Base-by-base conservation (phyloP, 2,888 invertebrate species). In the Heliconius cydno region DNA sequence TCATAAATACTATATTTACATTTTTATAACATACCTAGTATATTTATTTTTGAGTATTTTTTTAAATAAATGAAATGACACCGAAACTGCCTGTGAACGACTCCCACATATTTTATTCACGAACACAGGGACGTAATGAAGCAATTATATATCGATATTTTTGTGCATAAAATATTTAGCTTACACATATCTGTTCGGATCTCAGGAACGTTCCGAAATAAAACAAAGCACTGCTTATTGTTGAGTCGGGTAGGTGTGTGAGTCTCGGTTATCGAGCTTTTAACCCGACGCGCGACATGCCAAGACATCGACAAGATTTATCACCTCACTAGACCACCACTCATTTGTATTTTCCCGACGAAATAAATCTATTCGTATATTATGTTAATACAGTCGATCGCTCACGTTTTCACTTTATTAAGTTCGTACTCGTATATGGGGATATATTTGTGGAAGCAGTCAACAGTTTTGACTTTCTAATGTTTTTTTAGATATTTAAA, bases 61-160 rank as follows among this genome's bases (percentile, higher is more conserved):
- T 52, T 46, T 52, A 6, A n/a, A 46, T 76, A 52, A 52, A 65
- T 71, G 41, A n/a, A 28, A 28, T 28, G 1, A 70, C 25, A 76
- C 65, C 81, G 85, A 83, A 91, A 80, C 95, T 88, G 83, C 92
- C 95, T 94, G 92, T 95, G 89, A 89, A 87, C 85, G 85, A 92
- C 94, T 94, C 94, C 94, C 94, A 94, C 95, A 94, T 95, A 95
- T 95, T 94, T 95, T 94, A 95, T 91, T 92, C 93, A 93, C 92
- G 92, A 94, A 94, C 93, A 92, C 92, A 94, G 91, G 91, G 94
- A 94, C 94, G 95, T 95, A 95, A 95, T 95, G 95, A 95, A 95
- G 95, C 95, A 95, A 95, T 95, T 95, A 95, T 95, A 95, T 94
- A 95, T 94, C 95, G 94, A 94, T 95, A 95, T 94, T 94, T 95